Percentiles rank a stretch among this genome's conserved stretches.
Evolutionary conservation across 2,113 vertebrate species (phyloP).

Genomic region (Sylvietta virens): DNA sequence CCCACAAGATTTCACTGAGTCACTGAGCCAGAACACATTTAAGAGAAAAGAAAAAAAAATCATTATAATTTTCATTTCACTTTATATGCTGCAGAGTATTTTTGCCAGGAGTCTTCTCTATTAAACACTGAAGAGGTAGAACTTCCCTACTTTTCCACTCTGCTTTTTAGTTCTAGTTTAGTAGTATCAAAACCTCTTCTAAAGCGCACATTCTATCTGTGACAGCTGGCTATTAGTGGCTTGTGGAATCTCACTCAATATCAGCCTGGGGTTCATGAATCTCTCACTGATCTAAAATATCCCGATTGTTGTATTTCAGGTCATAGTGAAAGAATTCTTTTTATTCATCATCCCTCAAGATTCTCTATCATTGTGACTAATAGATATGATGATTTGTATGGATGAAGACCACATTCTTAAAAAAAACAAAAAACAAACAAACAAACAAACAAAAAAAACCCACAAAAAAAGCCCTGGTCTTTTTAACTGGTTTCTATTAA

Average conservation of each 20-base stretch:
- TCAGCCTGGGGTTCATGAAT: neutral
- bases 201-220: neutral
- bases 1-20: neutral
- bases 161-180: neutral
- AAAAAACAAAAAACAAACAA: too few relatives aligned
- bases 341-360: neutral
- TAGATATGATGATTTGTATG: neutral
- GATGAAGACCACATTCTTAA: neutral
- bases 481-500: neutral
- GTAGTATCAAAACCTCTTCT: neutral
- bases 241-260: neutral
- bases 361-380: neutral
- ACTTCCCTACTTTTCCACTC: neutral
- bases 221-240: neutral
- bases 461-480: neutral
- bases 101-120: neutral
- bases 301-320: neutral
- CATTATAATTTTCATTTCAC: neutral
- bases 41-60: neutral
- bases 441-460: too few relatives aligned
- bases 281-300: neutral
- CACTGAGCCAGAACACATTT: neutral
- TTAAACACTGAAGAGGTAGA: neutral
- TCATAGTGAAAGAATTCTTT: neutral
- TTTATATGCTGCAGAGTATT: neutral